Percentiles rank a stretch among this genome's conserved stretches.
Evolutionary conservation across 2,113 vertebrate species (phyloP).

Genomic region (Perognathus longimembris): DNA sequence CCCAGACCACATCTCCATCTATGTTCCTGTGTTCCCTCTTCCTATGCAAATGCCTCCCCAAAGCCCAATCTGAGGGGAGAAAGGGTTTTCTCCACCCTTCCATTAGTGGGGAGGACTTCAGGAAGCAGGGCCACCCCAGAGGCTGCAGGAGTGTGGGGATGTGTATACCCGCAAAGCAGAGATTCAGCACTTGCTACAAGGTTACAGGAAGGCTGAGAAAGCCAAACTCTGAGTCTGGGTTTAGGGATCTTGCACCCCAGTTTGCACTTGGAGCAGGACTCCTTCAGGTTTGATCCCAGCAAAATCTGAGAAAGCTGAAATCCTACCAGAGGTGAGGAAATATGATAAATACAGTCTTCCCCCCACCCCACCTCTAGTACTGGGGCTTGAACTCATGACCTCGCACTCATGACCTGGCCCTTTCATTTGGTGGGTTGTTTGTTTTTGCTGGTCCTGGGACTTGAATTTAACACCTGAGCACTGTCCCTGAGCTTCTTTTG

Average conservation of each 20-base stretch:
- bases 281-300: neutral
- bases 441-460: too few relatives aligned
- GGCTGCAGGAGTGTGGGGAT: neutral
- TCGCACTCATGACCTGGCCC: accelerated
- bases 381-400: too few relatives aligned
- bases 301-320: neutral
- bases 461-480: too few relatives aligned
- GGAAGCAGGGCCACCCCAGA: neutral
- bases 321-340: neutral
- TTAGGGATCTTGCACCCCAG: too few relatives aligned
- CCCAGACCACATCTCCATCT: too few relatives aligned
- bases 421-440: neutral
- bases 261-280: neutral
- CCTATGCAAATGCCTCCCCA: neutral
- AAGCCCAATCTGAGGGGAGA: too few relatives aligned
- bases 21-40: neutral
- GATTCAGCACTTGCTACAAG: neutral
- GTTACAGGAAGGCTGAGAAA: neutral
- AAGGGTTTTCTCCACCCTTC: neutral
- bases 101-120: too few relatives aligned
- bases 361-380: too few relatives aligned
- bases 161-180: too few relatives aligned
- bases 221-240: neutral
- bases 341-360: neutral
- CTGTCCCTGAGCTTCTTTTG: too few relatives aligned